Percentiles rank a stretch among this genome's conserved stretches.
Conservation (phyloP, 2,888 invertebrate species). For the Eubasilissa splendida region DNA sequence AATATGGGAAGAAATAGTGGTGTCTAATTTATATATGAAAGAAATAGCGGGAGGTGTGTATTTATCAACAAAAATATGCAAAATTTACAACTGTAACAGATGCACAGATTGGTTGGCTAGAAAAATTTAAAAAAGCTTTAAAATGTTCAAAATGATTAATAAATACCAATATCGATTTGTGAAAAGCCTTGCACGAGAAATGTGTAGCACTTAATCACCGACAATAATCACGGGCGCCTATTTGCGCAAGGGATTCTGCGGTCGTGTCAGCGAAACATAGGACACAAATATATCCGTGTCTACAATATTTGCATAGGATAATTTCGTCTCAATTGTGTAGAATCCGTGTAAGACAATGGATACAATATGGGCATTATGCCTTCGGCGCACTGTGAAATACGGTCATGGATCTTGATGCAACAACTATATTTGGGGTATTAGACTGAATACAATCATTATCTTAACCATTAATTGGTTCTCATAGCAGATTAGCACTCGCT, state of each 20-base stretch:
- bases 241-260: neutral
- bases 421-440: neutral
- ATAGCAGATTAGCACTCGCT: too few relatives aligned
- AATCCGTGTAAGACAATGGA: constrained; percentile 52
- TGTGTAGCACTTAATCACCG: neutral
- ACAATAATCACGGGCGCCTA: neutral
- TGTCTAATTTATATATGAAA: neutral
- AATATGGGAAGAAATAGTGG: neutral
- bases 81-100: too few relatives aligned
- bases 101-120: too few relatives aligned
- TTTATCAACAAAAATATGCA: too few relatives aligned
- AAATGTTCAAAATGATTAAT: too few relatives aligned
- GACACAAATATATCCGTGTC: constrained; percentile 37
- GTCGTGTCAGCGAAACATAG: constrained; percentile 7
- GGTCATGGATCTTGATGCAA: constrained; percentile 38
- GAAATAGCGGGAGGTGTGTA: too few relatives aligned
- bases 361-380: constrained; percentile 48
- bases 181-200: neutral
- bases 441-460: too few relatives aligned
- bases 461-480: too few relatives aligned
- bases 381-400: constrained; percentile 17
- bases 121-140: too few relatives aligned
- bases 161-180: neutral
- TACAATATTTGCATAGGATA: constrained; percentile 50
- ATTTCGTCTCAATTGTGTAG: constrained; percentile 46